Percentiles rank a stretch among this genome's conserved stretches.
Evolutionary conservation across 2,888 invertebrate species (phyloP).

Genomic region (Morpho achilles): DNA sequence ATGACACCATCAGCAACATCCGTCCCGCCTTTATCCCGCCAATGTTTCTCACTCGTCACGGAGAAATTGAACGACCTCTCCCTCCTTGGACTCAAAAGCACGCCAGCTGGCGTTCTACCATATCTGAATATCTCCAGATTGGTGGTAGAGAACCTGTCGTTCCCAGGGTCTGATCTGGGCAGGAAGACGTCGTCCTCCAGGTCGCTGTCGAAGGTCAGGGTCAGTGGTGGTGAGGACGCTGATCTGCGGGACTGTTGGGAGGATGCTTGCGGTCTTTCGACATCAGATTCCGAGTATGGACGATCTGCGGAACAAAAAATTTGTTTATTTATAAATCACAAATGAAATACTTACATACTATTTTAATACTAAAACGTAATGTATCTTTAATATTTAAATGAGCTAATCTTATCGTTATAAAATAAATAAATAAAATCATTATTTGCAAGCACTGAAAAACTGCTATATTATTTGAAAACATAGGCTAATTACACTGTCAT

Average conservation of each 20-base stretch:
- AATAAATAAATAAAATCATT: no score
- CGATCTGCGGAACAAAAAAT: constrained; percentile 54
- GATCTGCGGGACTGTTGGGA: constrained; percentile 53
- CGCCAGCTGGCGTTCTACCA: constrained; percentile 66
- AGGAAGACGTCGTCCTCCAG: constrained; percentile 73
- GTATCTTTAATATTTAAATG: no score
- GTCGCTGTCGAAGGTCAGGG: constrained; percentile 60
- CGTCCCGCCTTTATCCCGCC: constrained; percentile 72
- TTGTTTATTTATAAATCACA: not conserved
- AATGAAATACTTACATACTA: not conserved
- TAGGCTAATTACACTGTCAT: no score
- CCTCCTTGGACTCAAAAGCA: constrained; percentile 60
- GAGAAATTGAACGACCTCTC: constrained; percentile 66
- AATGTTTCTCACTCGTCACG: constrained; percentile 67
- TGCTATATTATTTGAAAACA: no score
- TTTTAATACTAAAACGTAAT: not conserved
- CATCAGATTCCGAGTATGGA: constrained; percentile 66
- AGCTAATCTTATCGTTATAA: no score
- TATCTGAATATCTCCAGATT: constrained; percentile 66
- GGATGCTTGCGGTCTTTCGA: constrained; percentile 44
- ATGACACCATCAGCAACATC: constrained; percentile 57
- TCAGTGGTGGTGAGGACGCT: constrained; percentile 61
- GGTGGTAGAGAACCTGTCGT: constrained; percentile 60
- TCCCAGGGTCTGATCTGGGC: constrained; percentile 55
- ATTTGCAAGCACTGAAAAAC: no score